Evolutionary conservation across 2,888 invertebrate species (phyloP), one percentile per base, ranked within the genome.

Genomic region (Sphaerophoria taeniata): DNA sequence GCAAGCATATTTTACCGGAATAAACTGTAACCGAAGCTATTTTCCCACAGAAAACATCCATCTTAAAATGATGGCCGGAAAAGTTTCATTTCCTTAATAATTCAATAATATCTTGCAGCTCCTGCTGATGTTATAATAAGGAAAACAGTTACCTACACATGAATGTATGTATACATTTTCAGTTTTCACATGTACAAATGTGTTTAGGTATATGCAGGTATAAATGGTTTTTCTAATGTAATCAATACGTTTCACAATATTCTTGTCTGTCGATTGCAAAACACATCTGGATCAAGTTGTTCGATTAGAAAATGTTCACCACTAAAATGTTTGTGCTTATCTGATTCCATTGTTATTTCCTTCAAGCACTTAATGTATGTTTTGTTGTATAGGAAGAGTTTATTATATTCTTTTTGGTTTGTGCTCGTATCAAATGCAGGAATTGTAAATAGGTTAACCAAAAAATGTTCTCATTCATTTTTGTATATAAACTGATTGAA

Each of bases 221-320:
- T n/a, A 31, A 56, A n/a, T 56, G 55, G 55, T 6, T 56, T 56
- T n/a, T 34, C 34, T 56, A 14, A 34, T 34, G 34, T 33, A 56
- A 56, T 56, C 55, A 56, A 56, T 56, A 56, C 2, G 33, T 55
- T 55, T 55, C n/a, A 53, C 5, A 31, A 31, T 53, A 24, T 9
- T 51, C 6, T 31, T 11, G 24, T 51, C 4, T 51, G 53, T 11
- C 51, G 14, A 31, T 56, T 34, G 34, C 31, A 56, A 6, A 56
- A 16, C 11, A 39, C n/a, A n/a, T n/a, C n/a, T n/a, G n/a, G n/a
- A n/a, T 36, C 9, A 1, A 39, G 39, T 39, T 39, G 14, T 16
- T 36, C 16, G 0, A 7, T 14, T 36, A 14, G 34, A 36, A 58
- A 6, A 56, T 6, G 2, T n/a, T 12, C 55, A 14, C 33, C 33